Evolutionary conservation across 2,113 vertebrate genomes (phyloP), one percentile per base, ranked within the genome.

Genomic region (Syrrhaptes paradoxus): DNA sequence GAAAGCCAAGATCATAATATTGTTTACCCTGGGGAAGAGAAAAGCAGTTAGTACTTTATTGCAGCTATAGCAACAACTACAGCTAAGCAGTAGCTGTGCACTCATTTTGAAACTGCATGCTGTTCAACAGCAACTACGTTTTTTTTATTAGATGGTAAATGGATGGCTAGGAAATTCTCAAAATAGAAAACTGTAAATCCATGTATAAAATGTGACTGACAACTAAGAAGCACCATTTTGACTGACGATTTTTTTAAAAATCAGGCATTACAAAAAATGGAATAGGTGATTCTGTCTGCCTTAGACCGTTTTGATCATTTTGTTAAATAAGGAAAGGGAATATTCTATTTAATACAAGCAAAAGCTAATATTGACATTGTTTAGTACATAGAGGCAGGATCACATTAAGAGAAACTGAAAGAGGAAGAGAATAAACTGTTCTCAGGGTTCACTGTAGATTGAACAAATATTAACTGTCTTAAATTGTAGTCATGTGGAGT

Each of bases 321-420:
- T 79, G 68, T 90, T 94, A 85, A 91, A 87, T 85, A 87, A 85
- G 49, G 81, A 68, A 66, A 89, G 32, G 32, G 66, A 74, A 83
- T 91, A 84, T 57, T 83, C 65, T 86, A 80, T 87, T 80, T 80
- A 46, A 16, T 67, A 77, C 12, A 38, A 45, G 52, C 78, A 88
- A 87, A 94, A 90, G 85, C 59, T 90, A 97, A 88, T 95, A 94
- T 96, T 96, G 93, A 84, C 94, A 83, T 36, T 95, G 87, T 63
- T 90, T 87, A 77, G 75, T 73, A 80, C 31, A 71, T 0, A 91
- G 28, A 80, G 51, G 58, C 45, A 84, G 43, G 55, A 84, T 90
- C 21, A 51, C 80, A 88, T 66, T 63, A 84, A 74, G 26, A 93
- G 76, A 90, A 92, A 84, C 21, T 43, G 38, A 59, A 87, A 83